Conservation (phyloP, 1,140 invertebrate genomes). For the Pogonomyrmex californicus region DNA sequence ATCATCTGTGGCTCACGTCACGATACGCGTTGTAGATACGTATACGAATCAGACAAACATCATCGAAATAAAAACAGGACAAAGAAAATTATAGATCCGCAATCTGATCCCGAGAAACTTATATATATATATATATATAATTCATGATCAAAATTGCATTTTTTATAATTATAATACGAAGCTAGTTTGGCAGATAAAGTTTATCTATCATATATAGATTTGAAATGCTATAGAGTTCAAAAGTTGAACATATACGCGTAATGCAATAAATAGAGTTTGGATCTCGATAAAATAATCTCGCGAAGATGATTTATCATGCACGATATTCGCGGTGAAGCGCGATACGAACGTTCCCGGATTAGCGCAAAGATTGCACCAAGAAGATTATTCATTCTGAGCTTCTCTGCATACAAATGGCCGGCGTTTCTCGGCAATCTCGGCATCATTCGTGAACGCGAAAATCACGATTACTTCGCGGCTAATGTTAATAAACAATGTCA, state of each 20-base stretch:
- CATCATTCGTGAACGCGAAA: slow-evolving; percentile 34
- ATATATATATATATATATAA: too few species aligned
- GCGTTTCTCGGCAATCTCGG: background rate
- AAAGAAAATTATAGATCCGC: background rate
- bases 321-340: background rate
- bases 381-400: slow-evolving; percentile 34
- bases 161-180: background rate
- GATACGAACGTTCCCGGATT: background rate
- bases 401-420: background rate
- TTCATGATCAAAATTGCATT: background rate
- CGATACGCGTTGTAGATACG: background rate
- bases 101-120: background rate
- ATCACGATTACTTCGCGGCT: slow-evolving; percentile 43
- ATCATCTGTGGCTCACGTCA: slow-evolving; percentile 21
- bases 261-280: slow-evolving; percentile 13
- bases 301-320: slow-evolving; percentile 6
- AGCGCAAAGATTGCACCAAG: background rate
- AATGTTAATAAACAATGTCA: slow-evolving; percentile 16
- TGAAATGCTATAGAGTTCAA: background rate
- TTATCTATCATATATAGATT: background rate
- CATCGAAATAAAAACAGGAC: background rate
- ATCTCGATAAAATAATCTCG: slow-evolving; percentile 48
- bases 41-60: background rate
- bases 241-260: slow-evolving; percentile 1
- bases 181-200: slow-evolving; percentile 1